These are phyloP conservation scores for Druceiella hillmani DNA, from an alignment of 2,888 invertebrate genomes.

Conservation along the genomic window DNA sequence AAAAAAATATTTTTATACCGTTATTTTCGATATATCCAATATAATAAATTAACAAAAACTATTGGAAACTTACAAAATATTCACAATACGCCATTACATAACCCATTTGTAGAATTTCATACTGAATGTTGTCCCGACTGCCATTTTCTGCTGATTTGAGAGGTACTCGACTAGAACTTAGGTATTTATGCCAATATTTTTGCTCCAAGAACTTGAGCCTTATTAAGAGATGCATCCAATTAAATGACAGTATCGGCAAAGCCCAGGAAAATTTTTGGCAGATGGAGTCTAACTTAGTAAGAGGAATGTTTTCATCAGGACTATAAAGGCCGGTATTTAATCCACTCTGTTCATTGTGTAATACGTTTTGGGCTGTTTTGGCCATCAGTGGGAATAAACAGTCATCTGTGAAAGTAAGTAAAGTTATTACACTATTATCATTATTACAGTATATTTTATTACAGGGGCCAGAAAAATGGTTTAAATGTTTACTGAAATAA, in stretches of 20 bases:
- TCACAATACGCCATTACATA: conserved; percentile 72
- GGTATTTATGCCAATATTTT: conserved; percentile 62
- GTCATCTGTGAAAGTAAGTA: conserved; percentile 39
- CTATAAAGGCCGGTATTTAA: conserved; percentile 46
- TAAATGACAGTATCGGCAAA: conserved; percentile 65
- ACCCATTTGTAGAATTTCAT: conserved; percentile 61
- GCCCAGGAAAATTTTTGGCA: conserved; percentile 47
- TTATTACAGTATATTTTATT: no score
- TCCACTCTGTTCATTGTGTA: conserved; percentile 47
- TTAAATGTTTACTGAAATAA: no score
- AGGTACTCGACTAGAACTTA: conserved; percentile 40
- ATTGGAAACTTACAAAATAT: conserved; percentile 58
- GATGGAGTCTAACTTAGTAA: conserved; percentile 50
- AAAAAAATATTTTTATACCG: no score
- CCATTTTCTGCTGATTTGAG: conserved; percentile 35
- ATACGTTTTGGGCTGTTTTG: conserved; percentile 42
- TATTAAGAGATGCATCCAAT: conserved; percentile 75
- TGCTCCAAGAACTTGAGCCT: conserved; percentile 66
- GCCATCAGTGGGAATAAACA: conserved; percentile 45
- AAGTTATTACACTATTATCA: no score
- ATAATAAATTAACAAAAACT: no score
- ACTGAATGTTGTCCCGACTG: conserved; percentile 43
- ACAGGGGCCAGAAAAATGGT: no score
- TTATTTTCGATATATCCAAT: no score
- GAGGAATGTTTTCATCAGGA: conserved; percentile 47